phyloP scores from a whole-genome alignment of 2,888 invertebrate genomes.

The Adelphocoris suturalis region DNA sequence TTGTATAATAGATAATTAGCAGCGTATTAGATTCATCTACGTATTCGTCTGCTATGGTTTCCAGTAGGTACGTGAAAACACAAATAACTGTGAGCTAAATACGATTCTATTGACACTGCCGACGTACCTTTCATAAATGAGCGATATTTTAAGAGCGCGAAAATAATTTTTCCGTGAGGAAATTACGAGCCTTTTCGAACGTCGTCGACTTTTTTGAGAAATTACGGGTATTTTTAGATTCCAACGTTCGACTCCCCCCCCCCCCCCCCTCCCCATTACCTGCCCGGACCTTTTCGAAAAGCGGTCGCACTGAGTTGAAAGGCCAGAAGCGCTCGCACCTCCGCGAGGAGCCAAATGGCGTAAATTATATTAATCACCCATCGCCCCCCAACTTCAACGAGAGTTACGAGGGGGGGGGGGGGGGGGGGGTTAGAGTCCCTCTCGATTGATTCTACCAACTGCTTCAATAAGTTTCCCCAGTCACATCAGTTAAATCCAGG shows the following conservation, averaged over 20 bases:
- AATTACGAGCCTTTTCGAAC: too few species aligned
- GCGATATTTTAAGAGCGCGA: too few species aligned
- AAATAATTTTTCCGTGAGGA: too few species aligned
- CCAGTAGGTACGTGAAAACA: too few species aligned
- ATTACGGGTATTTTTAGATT: not conserved
- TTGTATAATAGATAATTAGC: too few species aligned
- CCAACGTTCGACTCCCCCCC: not conserved
- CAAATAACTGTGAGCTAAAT: too few species aligned
- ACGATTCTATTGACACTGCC: too few species aligned
- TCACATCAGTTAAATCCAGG: not conserved
- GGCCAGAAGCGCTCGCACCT: not conserved
- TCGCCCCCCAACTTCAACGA: not conserved
- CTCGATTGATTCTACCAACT: slow-evolving; percentile 29
- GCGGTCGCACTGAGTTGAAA: not conserved
- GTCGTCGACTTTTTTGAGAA: too few species aligned
- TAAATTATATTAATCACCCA: slow-evolving; percentile 10
- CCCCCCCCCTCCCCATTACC: not conserved
- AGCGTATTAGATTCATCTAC: too few species aligned
- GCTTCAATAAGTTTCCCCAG: not conserved
- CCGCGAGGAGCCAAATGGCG: not conserved
- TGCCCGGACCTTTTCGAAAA: not conserved
- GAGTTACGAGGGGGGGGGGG: not conserved
- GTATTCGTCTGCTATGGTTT: too few species aligned
- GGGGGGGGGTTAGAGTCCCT: not conserved
- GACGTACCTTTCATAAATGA: too few species aligned